These are phyloP conservation scores for Zaprionus lachaisei DNA, from an alignment of 1,140 invertebrate species.

Conservation along the genomic window DNA sequence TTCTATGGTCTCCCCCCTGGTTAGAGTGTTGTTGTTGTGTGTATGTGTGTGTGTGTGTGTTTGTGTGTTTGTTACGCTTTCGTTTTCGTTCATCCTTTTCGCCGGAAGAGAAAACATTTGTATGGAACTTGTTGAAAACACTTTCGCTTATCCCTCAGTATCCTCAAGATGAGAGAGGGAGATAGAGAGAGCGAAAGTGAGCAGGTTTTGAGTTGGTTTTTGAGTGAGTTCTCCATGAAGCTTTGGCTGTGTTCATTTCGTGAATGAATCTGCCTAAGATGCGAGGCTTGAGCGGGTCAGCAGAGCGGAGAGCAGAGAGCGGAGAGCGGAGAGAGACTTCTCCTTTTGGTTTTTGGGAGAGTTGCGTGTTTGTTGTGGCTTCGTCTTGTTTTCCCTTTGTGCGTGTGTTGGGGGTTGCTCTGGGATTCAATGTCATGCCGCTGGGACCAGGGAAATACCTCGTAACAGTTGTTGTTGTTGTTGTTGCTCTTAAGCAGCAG, in stretches of 20 bases:
- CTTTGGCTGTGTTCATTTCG: constrained; percentile 48
- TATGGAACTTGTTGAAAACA: constrained; percentile 79
- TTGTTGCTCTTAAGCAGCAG: constrained; percentile 31
- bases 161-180: constrained; percentile 7
- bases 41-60: background rate
- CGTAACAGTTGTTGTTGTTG: constrained; percentile 56
- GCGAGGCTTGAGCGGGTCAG: constrained; percentile 1
- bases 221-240: constrained; percentile 43
- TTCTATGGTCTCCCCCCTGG: constrained; percentile 4
- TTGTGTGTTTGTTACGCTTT: constrained; percentile 44
- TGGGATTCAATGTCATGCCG: constrained; percentile 84
- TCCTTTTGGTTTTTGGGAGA: constrained; percentile 27
- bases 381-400: constrained; percentile 22
- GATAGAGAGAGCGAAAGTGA: constrained; percentile 34
- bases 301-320: background rate
- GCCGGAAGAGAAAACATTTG: constrained; percentile 63
- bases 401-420: constrained; percentile 74
- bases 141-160: constrained; percentile 57
- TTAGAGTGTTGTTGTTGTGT: constrained; percentile 18
- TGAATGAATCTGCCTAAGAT: constrained; percentile 45
- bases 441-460: constrained; percentile 84
- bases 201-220: constrained; percentile 58
- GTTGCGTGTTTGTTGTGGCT: constrained; percentile 27
- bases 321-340: constrained; percentile 9
- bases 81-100: constrained; percentile 59